Conservation (phyloP, 2,888 invertebrate species). For the Epistrophe eligans region DNA sequence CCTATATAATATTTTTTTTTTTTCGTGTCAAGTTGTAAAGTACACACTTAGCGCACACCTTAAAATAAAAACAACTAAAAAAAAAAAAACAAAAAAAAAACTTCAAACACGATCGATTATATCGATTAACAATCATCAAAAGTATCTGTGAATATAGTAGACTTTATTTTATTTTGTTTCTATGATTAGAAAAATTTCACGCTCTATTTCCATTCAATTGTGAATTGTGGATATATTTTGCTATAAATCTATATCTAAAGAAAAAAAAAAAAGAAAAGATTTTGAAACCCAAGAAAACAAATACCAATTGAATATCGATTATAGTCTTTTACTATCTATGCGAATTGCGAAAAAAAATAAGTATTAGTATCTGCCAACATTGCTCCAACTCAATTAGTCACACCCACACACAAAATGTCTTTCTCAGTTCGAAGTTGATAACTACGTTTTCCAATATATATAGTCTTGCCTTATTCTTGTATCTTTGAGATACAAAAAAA, state of each 20-base stretch:
- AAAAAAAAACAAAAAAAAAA: background rate
- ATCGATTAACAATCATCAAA: conserved; percentile 37
- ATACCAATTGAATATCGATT: conserved; percentile 33
- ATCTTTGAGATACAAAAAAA: conserved; percentile 27
- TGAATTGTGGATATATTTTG: conserved; percentile 25
- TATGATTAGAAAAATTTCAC: conserved; percentile 64
- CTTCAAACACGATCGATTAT: conserved; percentile 51
- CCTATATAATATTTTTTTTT: conserved; percentile 5
- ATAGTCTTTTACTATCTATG: no score
- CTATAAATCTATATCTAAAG: background rate
- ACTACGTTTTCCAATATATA: conserved; percentile 27
- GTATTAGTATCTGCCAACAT: conserved; percentile 61
- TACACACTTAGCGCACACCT: conserved; percentile 71
- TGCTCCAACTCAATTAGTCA: conserved; percentile 69
- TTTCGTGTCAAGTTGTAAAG: conserved; percentile 46
- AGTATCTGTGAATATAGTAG: conserved; percentile 33
- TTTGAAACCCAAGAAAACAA: conserved; percentile 35
- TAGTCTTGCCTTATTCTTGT: background rate
- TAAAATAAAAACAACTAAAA: conserved; percentile 18
- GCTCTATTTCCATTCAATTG: conserved; percentile 73
- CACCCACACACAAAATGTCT: conserved; percentile 62
- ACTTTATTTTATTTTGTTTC: conserved; percentile 18
- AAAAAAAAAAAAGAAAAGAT: background rate
- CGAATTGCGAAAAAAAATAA: conserved; percentile 14
- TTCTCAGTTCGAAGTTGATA: conserved; percentile 52